Evolutionary conservation across 2,888 invertebrate genomes (phyloP), one percentile per base, ranked within the genome.

Genomic region (Leptarthrus brevirostris): DNA sequence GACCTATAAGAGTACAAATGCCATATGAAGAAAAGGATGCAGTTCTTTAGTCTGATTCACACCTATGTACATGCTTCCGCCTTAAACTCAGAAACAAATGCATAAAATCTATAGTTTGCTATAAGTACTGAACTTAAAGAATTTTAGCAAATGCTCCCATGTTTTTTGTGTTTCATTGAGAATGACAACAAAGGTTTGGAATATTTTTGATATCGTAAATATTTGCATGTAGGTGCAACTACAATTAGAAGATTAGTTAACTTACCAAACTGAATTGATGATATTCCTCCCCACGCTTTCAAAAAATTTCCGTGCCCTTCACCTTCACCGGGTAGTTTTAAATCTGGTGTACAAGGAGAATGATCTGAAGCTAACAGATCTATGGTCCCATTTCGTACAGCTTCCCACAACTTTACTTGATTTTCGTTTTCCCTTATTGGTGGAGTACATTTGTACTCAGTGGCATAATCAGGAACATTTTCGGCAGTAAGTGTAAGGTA

Each of bases 281-380:
- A 88, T 77, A 91, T 90, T 69, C 91, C 91, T 56, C 90, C 90
- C 90, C 90, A 90, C 16, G 90, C 90, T 78, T 87, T 86, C 76
- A 90, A 79, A 79, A 90, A 90, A 78, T 90, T 86, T 36, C 87
- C 87, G 61, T 85, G 83, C 22, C 76, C 72, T 36, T 73, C 75
- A 5, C 77, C 77, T 44, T 72, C 64, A 18, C 72, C 78, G 12
- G 81, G 76, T 24, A 80, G 76, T 79, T 90, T 90, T n/a, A 89
- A 83, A 53, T 88, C 87, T 0, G 88, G 86, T 2, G 89, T 88
- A 78, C 89, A 89, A 0, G 90, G 90, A 1, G 89, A 89, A 81
- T 90, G 90, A 79, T 90, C 89, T 0, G 89, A 90, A 4, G 89
- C 89, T 0, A 90, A 87, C 83, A 89, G 83, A 77, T 90, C 88